These are phyloP conservation scores for Bufo gargarizans DNA, from an alignment of 2,113 vertebrate genomes.

Conservation along the genomic window DNA sequence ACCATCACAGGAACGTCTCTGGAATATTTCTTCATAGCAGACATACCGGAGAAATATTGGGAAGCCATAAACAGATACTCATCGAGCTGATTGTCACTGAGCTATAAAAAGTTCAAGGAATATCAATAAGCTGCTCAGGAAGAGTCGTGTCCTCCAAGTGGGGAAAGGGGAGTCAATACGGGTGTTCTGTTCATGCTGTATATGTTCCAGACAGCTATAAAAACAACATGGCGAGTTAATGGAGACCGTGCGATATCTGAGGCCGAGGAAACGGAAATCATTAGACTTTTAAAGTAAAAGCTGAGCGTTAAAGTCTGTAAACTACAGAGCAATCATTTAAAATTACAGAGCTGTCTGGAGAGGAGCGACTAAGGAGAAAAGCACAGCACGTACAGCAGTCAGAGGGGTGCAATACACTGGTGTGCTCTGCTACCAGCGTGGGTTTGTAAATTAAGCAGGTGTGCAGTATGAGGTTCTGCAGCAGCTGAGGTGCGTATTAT, in stretches of 20 bases:
- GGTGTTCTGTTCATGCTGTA: background rate
- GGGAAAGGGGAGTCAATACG: background rate
- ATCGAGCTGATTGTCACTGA: background rate
- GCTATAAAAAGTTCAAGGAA: constrained; percentile 6
- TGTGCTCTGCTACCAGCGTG: background rate
- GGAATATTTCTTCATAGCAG: too few relatives aligned
- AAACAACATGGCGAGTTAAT: constrained; percentile 28
- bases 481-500: too few relatives aligned
- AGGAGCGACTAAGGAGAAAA: background rate
- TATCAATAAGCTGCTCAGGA: constrained; percentile 21
- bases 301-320: background rate
- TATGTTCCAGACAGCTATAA: background rate
- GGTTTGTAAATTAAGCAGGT: background rate
- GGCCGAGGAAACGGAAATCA: background rate
- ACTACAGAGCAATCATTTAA: background rate
- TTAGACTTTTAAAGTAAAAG: constrained; percentile 9
- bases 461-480: too few relatives aligned
- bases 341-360: background rate
- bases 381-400: background rate
- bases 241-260: background rate
- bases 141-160: background rate
- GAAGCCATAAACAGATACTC: constrained; percentile 8
- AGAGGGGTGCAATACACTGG: background rate
- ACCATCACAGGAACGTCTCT: too few relatives aligned
- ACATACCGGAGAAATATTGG: background rate